phyloP scores from a whole-genome alignment of 35 echinoderm and acorn worm genomes.

The Acanthaster planci region DNA sequence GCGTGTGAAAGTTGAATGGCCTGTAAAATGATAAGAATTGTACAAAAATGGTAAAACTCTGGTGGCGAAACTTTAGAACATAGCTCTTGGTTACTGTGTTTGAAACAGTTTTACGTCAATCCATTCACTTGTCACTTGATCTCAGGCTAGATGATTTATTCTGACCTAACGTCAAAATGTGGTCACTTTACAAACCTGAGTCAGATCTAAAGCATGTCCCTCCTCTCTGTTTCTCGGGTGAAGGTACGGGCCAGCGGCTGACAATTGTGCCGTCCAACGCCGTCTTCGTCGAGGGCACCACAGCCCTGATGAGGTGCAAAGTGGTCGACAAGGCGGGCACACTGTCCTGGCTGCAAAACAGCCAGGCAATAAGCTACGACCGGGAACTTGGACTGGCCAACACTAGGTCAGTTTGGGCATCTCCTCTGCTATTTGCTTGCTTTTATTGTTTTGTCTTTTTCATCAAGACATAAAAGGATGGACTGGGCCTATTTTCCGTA shows the following conservation, averaged over 20 bases:
- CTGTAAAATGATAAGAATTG: no score
- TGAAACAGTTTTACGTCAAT: no score
- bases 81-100: no score
- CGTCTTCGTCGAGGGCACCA: slow-evolving; percentile 54
- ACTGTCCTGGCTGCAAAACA: slow-evolving; percentile 75
- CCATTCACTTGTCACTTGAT: no score
- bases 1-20: no score
- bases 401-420: background rate
- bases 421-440: no score
- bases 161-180: background rate
- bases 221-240: background rate
- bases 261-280: slow-evolving; percentile 66
- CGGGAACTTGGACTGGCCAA: background rate
- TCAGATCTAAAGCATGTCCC: background rate
- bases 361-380: slow-evolving; percentile 72
- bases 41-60: no score
- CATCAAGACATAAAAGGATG: no score
- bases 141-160: background rate
- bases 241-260: slow-evolving; percentile 14
- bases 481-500: no score
- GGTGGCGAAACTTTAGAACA: no score
- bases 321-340: slow-evolving; percentile 71
- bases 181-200: background rate
- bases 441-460: no score
- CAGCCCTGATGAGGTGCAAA: slow-evolving; percentile 52